phyloP scores from a whole-genome alignment of 1,140 invertebrate genomes.

The Gonioctena quinquepunctata region DNA sequence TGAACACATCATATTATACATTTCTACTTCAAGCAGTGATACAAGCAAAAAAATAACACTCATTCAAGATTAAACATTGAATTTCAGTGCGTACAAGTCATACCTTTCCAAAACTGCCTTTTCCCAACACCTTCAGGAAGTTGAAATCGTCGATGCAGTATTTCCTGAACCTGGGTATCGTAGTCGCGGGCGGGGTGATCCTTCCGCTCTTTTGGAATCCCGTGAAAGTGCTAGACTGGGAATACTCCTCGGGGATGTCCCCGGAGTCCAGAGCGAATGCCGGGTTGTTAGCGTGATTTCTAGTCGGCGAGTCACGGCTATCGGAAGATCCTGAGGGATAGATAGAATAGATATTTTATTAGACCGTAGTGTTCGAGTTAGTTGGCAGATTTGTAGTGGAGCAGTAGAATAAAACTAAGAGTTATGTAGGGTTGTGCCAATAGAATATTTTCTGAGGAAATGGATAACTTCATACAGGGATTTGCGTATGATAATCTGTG shows the following conservation, averaged over 20 bases:
- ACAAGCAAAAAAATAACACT: too few relatives aligned
- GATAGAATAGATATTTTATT: conserved; percentile 2
- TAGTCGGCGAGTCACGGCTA: conserved; percentile 43
- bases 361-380: background rate
- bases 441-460: too few relatives aligned
- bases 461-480: too few relatives aligned
- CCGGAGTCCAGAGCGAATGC: conserved; percentile 47
- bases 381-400: too few relatives aligned
- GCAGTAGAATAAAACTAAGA: too few relatives aligned
- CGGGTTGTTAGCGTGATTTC: conserved; percentile 50
- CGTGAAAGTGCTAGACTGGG: conserved; percentile 63
- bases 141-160: conserved; percentile 90
- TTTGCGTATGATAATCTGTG: too few relatives aligned
- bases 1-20: too few relatives aligned
- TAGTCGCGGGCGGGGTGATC: conserved; percentile 80
- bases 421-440: too few relatives aligned
- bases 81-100: too few relatives aligned
- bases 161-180: conserved; percentile 84
- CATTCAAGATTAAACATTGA: too few relatives aligned
- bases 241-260: conserved; percentile 47
- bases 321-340: conserved; percentile 36
- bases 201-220: conserved; percentile 74
- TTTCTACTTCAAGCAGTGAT: too few relatives aligned
- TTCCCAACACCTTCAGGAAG: conserved; percentile 93
- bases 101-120: conserved; percentile 97